Percentiles rank a stretch among this genome's conserved stretches.
These are phyloP conservation scores for Manduca sexta DNA, from an alignment of 1,140 invertebrate species.

Conservation along the genomic window DNA sequence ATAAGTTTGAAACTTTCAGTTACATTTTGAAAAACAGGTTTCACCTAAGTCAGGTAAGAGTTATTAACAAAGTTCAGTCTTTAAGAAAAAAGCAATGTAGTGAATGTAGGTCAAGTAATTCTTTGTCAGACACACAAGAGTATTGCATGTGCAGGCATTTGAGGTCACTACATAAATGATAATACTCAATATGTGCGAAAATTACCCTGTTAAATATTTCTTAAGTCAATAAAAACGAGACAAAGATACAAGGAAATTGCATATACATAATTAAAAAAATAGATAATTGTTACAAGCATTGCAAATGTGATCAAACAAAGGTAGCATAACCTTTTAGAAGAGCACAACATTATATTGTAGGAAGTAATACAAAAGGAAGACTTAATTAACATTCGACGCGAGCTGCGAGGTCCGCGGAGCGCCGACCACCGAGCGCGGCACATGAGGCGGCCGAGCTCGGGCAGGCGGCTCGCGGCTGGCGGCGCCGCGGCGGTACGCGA, in stretches of 20 bases:
- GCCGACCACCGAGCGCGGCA: conserved; percentile 45
- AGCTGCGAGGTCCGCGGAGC: too few species aligned
- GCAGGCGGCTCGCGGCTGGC: conserved; percentile 20
- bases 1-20: too few species aligned
- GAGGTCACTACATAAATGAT: conserved; percentile 26
- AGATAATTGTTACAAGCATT: too few species aligned
- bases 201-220: too few species aligned
- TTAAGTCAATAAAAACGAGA: too few species aligned
- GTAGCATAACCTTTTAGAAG: conserved; percentile 28
- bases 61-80: too few species aligned
- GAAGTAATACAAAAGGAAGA: conserved; percentile 64
- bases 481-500: neutral
- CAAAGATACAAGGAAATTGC: too few species aligned
- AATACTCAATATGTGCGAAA: conserved; percentile 2
- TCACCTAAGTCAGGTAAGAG: too few species aligned
- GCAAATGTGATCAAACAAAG: conserved; percentile 11
- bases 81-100: conserved; percentile 33
- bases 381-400: conserved; percentile 65
- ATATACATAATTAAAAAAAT: too few species aligned
- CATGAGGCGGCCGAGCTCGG: conserved; percentile 35
- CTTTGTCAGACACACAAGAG: conserved; percentile 32
- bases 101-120: conserved; percentile 42
- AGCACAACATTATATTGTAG: conserved; percentile 43
- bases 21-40: too few species aligned
- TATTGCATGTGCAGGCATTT: conserved; percentile 29